phyloP scores from a whole-genome alignment of 2,113 vertebrate species.

The Dasyurus viverrinus region DNA sequence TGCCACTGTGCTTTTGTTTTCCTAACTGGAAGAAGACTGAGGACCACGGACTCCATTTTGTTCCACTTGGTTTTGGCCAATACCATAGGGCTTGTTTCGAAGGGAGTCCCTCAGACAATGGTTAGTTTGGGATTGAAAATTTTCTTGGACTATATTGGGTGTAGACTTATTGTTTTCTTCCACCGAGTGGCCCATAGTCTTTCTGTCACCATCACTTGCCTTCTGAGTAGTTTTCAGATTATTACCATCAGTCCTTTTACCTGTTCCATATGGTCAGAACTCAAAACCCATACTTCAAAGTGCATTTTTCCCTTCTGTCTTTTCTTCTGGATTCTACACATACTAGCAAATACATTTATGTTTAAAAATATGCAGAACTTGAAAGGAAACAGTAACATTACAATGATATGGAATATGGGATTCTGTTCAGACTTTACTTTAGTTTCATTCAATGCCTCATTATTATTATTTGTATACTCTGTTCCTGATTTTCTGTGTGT shows the following conservation, averaged over 20 bases:
- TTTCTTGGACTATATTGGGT: neutral
- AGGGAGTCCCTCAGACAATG: conserved; percentile 16
- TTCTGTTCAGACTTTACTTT: neutral
- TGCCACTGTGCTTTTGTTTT: neutral
- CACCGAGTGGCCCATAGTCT: neutral
- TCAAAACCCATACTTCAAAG: neutral
- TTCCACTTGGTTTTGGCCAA: conserved; percentile 7
- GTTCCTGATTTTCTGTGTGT: neutral
- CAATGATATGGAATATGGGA: neutral
- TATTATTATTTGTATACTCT: neutral
- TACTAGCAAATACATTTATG: neutral
- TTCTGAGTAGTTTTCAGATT: neutral
- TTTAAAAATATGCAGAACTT: neutral
- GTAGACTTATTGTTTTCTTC: neutral
- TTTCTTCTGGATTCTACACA: neutral
- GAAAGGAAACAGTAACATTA: neutral
- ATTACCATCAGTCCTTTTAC: neutral
- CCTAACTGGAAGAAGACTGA: neutral
- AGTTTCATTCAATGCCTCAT: neutral
- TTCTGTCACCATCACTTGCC: neutral
- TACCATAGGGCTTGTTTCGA: conserved; percentile 31
- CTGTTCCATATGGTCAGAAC: neutral
- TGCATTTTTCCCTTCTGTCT: neutral
- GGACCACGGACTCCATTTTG: conserved; percentile 4
- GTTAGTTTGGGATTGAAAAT: conserved; percentile 10